A percentile compares a stretch with the other conserved stretches of the same genome.
Evolutionary conservation across 2,888 invertebrate species (phyloP).

Genomic region (Phytoseiulus persimilis): DNA sequence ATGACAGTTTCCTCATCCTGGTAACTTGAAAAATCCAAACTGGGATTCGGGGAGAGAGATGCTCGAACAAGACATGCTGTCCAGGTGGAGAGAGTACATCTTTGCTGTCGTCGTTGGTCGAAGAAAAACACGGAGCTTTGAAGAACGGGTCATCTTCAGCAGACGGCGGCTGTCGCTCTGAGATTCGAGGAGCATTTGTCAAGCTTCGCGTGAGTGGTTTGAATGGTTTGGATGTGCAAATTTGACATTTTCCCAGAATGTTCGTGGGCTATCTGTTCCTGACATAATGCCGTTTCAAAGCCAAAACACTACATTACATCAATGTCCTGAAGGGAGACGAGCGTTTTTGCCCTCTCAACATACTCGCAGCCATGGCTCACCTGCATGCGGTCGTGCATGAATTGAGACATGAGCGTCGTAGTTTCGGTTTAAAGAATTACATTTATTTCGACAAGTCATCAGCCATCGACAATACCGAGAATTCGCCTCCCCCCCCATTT

Average conservation of each 20-base stretch:
- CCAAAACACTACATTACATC: background rate
- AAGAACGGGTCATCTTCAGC: background rate
- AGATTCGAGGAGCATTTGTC: background rate
- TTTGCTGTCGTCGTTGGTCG: background rate
- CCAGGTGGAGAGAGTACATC: background rate
- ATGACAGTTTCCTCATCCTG: no score
- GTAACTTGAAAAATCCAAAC: no score
- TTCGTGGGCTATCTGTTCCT: background rate
- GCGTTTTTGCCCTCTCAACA: background rate
- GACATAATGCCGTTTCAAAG: background rate
- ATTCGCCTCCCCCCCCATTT: background rate
- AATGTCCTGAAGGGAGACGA: background rate
- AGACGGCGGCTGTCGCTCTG: background rate
- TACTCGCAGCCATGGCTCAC: background rate
- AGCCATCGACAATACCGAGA: background rate
- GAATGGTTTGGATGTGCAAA: conserved; percentile 34
- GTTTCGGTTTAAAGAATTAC: background rate
- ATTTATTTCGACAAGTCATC: background rate
- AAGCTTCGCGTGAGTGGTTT: background rate
- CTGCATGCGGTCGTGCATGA: no score
- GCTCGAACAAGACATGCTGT: background rate
- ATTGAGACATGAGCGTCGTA: background rate
- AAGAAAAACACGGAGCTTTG: background rate
- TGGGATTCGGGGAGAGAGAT: no score
- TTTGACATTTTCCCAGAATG: background rate